Base-by-base conservation (phyloP, 35 echinoderm and acorn worm species). In the Lytechinus pictus region DNA sequence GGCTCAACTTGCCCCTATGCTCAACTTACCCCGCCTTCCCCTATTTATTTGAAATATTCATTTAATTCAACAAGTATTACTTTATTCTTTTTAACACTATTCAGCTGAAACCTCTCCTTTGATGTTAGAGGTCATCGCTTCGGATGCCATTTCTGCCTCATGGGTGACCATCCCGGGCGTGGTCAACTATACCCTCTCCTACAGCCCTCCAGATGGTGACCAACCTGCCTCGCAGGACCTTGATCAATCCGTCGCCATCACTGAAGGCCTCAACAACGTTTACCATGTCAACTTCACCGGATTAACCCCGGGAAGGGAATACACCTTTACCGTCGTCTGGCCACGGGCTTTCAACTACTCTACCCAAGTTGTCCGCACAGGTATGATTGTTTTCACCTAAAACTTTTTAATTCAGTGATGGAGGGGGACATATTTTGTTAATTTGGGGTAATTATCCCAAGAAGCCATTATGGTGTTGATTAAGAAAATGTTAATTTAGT, bases 91-190 rank as follows among this genome's bases (percentile, higher is more conserved):
- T 24, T 24, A 79, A 79, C n/a, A 7, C 24, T 9, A 90, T 52
- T 21, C 88, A 90, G 92, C 92, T 54, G 29, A 93, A 27, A 93
- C 92, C 0, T 54, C 92, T 10, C 52, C 92, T 6, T 12, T 93
- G 53, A 28, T 27, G n/a, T 93, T 93, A 10, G 54, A 57, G 13
- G 92, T 6, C 27, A 57, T 93, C 21, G 53, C 92, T 5, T 21
- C 52, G 10, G 52, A 93, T 28, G 10, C 53, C 53, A 93, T 93
- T 8, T 27, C 92, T 9, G 92, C 56, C 10, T 55, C 92, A 3
- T 93, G 92, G 92, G 92, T 53, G 11, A 93, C 53, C 14, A 93
- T 93, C 14, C 92, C 92, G 6, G 92, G 92, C n/a, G 52, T 93
- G 8, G 27, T 57, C n/a, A 54, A 93, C 13, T 93, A 93, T 27